phyloP scores from a whole-genome alignment of 1,140 invertebrate species.

The Trypoxylus dichotomus region DNA sequence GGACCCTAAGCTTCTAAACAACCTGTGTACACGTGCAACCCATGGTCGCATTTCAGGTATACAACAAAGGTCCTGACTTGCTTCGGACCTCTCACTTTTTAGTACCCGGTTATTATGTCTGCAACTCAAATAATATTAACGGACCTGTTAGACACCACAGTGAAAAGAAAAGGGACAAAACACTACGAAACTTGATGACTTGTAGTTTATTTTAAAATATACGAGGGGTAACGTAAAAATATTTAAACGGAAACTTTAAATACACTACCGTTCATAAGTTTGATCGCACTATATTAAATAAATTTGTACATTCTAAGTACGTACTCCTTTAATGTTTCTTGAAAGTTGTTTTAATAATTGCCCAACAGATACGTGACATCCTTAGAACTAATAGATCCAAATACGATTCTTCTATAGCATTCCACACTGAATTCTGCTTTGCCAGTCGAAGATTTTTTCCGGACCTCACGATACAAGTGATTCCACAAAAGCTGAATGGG shows the following conservation, averaged over 20 bases:
- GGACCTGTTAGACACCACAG: neutral
- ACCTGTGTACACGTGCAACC: conserved; percentile 9
- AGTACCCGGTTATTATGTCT: conserved; percentile 16
- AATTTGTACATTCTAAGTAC: no score
- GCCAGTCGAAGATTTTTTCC: no score
- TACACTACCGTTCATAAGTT: no score
- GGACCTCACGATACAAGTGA: no score
- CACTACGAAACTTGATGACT: neutral
- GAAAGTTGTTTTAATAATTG: no score
- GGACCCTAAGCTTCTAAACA: neutral
- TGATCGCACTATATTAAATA: no score
- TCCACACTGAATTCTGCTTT: no score
- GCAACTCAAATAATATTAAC: conserved; percentile 19
- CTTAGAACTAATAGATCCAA: no score
- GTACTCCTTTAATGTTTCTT: no score
- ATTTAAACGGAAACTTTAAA: neutral
- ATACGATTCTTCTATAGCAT: no score
- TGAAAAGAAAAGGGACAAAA: conserved; percentile 14
- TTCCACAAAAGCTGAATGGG: no score
- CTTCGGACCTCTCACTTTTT: neutral
- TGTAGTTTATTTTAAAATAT: neutral
- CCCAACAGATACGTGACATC: no score
- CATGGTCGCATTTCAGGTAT: conserved; percentile 7
- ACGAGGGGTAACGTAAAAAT: neutral
- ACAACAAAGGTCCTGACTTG: conserved; percentile 3